phyloP scores from a whole-genome alignment of 2,797 vertebrate genomes.

The Aplochiton taeniatus region DNA sequence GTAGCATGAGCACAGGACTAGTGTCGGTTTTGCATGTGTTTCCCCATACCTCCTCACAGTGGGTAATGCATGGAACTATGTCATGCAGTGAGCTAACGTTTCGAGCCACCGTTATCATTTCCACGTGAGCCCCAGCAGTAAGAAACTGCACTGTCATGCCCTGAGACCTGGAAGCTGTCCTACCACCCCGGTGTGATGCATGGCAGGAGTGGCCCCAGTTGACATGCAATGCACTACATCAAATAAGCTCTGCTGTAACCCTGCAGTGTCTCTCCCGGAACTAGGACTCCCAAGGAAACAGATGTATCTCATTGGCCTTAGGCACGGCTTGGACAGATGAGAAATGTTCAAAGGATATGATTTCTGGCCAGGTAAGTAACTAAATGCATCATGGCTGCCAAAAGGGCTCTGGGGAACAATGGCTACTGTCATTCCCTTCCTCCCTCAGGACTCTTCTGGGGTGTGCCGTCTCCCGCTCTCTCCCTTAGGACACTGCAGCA shows the following conservation, averaged over 20 bases:
- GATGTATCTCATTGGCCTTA: slow-evolving; percentile 62
- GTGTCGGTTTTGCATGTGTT: too few relatives aligned
- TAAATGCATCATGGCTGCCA: slow-evolving; percentile 68
- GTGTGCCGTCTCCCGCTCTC: not conserved
- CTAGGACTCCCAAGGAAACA: slow-evolving; percentile 57
- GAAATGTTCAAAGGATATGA: slow-evolving; percentile 49
- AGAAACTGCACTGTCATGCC: slow-evolving; percentile 42
- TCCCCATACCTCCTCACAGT: too few relatives aligned
- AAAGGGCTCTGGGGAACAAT: slow-evolving; percentile 47
- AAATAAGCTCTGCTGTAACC: slow-evolving; percentile 57
- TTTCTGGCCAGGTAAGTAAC: slow-evolving; percentile 62
- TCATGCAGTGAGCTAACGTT: slow-evolving; percentile 17
- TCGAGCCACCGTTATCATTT: too few relatives aligned
- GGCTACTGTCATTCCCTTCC: slow-evolving; percentile 28
- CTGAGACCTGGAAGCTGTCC: slow-evolving; percentile 43
- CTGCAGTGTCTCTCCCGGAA: slow-evolving; percentile 61
- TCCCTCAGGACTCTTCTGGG: slow-evolving; percentile 30
- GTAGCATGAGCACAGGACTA: too few relatives aligned
- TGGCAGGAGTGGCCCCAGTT: slow-evolving; percentile 54
- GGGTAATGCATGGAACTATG: too few relatives aligned
- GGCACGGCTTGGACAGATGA: slow-evolving; percentile 53
- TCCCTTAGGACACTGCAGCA: not conserved
- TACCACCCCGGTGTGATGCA: slow-evolving; percentile 62
- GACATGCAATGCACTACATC: slow-evolving; percentile 66
- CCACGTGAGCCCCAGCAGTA: slow-evolving; percentile 27